Base-by-base conservation (phyloP, 2,113 vertebrate species). In the Syrmaticus mikado region DNA sequence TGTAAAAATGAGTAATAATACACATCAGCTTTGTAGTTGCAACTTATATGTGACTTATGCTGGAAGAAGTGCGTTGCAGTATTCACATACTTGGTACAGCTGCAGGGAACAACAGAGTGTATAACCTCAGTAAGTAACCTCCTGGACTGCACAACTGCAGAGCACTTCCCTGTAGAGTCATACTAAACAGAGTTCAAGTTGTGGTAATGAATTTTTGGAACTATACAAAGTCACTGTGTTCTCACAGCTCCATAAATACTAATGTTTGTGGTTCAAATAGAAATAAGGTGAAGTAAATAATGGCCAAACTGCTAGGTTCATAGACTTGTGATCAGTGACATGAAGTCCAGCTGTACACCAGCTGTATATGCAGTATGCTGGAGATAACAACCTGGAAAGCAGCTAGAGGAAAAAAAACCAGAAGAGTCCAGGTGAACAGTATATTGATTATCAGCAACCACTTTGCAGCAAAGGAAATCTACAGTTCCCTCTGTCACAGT, bases 31-130 rank as follows among this genome's bases (percentile, higher is more conserved):
- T 19, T 15, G 5, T 2, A 41, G 52, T 22, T 83, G 41, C 77
- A 81, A 13, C 57, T 32, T 15, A 25, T 19, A 80, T 17, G n/a
- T 25, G 76, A 72, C 64, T 66, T 14, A 6, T 1, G 24, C 80
- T 58, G 20, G 5, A 20, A 61, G 38, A 24, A 13, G 66, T n/a
- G 48, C 85, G 30, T 2, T 70, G 85, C 80, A 55, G 11, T 24
- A 10, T 32, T n/a, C n/a, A 8, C 17, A 9, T 6, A 14, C 10
- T 24, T 21, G 13, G 2, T 13, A 9, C 45, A 78, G 36, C 52
- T 5, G 2, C 32, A 40, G 45, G 10, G 22, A 74, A 36, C 6
- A 13, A 25, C 30, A 74, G 16, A 5, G 32, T 0, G 0, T 24
- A 10, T 5, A 20, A 7, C 10, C 11, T 15, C 48, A 45, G 41